Conservation (phyloP, 2,113 vertebrate genomes). For the Paratilapia polleni region DNA sequence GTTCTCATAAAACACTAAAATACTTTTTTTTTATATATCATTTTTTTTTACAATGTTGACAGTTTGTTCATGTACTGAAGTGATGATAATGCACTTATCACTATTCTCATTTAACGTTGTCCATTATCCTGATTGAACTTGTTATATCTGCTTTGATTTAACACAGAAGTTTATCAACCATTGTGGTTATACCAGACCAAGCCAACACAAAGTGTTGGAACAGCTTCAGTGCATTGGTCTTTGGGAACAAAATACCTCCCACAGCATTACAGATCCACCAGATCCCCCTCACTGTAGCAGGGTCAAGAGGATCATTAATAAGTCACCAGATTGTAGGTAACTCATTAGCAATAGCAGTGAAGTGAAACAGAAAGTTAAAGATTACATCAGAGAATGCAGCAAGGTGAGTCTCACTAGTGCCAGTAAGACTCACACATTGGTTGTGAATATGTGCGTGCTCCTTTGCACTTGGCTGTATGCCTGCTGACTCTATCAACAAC, state of each 20-base stretch:
- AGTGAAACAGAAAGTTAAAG: neutral
- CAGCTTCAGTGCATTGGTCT: too few relatives aligned
- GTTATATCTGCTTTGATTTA: too few relatives aligned
- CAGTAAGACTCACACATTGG: neutral
- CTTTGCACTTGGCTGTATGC: neutral
- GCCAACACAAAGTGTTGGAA: too few relatives aligned
- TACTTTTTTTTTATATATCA: too few relatives aligned
- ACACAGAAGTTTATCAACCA: too few relatives aligned
- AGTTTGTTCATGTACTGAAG: neutral
- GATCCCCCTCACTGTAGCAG: neutral
- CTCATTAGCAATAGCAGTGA: neutral
- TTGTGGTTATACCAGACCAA: too few relatives aligned
- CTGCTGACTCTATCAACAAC: neutral
- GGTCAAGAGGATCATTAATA: neutral
- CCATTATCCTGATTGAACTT: too few relatives aligned
- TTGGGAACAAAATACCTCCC: neutral
- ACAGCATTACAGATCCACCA: neutral
- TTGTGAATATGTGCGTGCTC: neutral
- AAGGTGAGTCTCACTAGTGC: neutral
- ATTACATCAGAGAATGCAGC: neutral
- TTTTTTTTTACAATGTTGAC: neutral
- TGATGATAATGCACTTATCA: neutral
- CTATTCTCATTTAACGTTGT: neutral
- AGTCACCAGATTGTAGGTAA: neutral
- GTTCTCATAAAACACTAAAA: neutral